A percentile compares a stretch with the other conserved stretches of the same genome.
These are phyloP conservation scores for Numenius arquata DNA, from an alignment of 2,113 vertebrate genomes.

Conservation along the genomic window DNA sequence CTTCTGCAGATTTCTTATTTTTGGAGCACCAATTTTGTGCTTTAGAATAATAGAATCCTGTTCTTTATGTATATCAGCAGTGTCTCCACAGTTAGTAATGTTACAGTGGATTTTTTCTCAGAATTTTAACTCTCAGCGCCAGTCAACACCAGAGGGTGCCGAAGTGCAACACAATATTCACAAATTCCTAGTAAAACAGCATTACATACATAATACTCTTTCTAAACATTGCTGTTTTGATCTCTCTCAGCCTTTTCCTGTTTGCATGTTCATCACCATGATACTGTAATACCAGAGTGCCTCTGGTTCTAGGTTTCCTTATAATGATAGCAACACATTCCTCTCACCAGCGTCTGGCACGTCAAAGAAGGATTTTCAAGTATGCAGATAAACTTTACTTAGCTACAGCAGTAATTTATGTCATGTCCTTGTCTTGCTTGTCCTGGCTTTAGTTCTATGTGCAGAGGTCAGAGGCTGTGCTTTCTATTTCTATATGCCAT, in stretches of 20 bases:
- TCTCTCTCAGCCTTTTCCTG: not conserved
- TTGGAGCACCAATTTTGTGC: not conserved
- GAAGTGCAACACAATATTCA: not conserved
- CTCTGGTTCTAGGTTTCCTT: not conserved
- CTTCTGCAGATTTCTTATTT: not conserved
- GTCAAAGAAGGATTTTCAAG: not conserved
- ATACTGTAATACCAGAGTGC: not conserved
- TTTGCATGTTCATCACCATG: not conserved
- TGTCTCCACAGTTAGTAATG: not conserved
- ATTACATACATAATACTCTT: not conserved
- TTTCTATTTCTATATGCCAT: not conserved
- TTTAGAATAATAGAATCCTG: not conserved
- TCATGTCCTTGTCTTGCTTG: not conserved
- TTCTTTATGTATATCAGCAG: not conserved
- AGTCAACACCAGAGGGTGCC: not conserved
- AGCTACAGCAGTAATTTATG: not conserved
- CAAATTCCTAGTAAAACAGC: not conserved
- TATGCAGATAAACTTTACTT: not conserved
- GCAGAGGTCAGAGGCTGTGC: not conserved
- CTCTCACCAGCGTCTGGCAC: not conserved
- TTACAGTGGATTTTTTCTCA: not conserved
- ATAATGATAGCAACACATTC: not conserved
- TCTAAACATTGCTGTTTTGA: not conserved
- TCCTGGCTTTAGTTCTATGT: not conserved
- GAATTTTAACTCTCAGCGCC: not conserved